Evolutionary conservation across 2,888 invertebrate species (phyloP), one percentile per base, ranked within the genome.

Genomic region (Abrostola triplasia): DNA sequence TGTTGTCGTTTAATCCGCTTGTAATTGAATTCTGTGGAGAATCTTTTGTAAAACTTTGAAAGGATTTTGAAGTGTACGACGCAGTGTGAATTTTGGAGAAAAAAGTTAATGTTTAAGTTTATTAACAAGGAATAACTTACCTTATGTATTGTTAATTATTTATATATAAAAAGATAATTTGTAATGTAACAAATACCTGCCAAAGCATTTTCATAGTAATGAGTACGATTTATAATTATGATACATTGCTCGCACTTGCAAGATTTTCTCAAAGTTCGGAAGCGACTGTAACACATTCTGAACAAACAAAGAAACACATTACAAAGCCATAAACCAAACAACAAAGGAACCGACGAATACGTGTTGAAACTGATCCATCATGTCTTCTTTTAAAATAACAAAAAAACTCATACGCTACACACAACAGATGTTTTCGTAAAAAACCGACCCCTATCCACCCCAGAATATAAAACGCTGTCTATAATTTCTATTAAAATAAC

Each of bases 351-450:
- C 94, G 94, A 90, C 92, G 88, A 88, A 87, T 92, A 91, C 87
- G 92, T 91, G 94, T 94, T 94, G 94, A 94, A 94, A 94, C 94
- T 94, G 93, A 94, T 94, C 94, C 93, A 94, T 94, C 94, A 94
- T 93, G 93, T 93, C 93, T 92, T 92, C 89, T 93, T 94, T 92
- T 92, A 90, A 92, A 93, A 93, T 91, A 91, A 93, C 92, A 92
- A 92, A 93, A 84, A 90, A 92, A 92, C 90, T 90, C 88, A 88
- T 89, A 88, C 86, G 88, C 88, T 87, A 83, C 87, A 90, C 89
- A 91, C 91, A 94, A 94, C 94, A 94, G 94, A 94, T 94, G 94
- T 91, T 92, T 92, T 88, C 76, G 84, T 90, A 92, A 93, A 93
- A 94, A 92, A 92, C 84, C 83, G 84, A 89, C 90, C 93, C 93